Conservation (phyloP, 1,140 invertebrate species). For the Drosophila nigromelanica region DNA sequence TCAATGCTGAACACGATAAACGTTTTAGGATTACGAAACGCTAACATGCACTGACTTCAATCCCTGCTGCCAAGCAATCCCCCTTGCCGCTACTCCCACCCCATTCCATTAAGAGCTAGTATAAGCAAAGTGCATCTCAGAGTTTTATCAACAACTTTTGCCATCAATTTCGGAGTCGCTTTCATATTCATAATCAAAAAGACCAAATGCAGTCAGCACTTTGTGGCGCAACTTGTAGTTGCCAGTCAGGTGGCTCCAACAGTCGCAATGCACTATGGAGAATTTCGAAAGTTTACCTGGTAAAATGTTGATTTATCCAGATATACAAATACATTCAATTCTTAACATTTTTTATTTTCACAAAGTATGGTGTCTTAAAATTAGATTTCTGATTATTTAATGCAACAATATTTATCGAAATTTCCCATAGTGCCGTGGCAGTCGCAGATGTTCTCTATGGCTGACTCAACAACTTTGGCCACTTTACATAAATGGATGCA, state of each 20-base stretch:
- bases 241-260: not conserved
- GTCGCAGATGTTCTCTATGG: not conserved
- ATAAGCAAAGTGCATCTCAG: slow-evolving; percentile 7
- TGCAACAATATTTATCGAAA: not conserved
- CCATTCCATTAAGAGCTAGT: not conserved
- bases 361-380: too few species aligned
- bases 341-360: too few species aligned
- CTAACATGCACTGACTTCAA: not conserved
- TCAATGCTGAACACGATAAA: slow-evolving; percentile 56
- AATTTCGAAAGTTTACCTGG: too few species aligned
- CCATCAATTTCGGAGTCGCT: slow-evolving; percentile 1
- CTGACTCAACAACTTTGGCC: slow-evolving; percentile 31
- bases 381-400: too few species aligned
- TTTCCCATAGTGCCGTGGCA: not conserved
- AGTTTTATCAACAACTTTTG: slow-evolving; percentile 17
- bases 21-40: slow-evolving; percentile 40
- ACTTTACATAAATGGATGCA: slow-evolving; percentile 52
- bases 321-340: too few species aligned
- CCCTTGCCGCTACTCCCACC: not conserved
- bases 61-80: not conserved
- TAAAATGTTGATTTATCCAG: too few species aligned
- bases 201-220: slow-evolving; percentile 14
- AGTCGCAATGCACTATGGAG: not conserved
- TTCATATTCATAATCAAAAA: slow-evolving; percentile 41
- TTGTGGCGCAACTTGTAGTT: slow-evolving; percentile 3